A percentile compares a stretch with the other conserved stretches of the same genome.
These are phyloP conservation scores for Prinia subflava DNA, from an alignment of 2,113 vertebrate species.

Conservation along the genomic window DNA sequence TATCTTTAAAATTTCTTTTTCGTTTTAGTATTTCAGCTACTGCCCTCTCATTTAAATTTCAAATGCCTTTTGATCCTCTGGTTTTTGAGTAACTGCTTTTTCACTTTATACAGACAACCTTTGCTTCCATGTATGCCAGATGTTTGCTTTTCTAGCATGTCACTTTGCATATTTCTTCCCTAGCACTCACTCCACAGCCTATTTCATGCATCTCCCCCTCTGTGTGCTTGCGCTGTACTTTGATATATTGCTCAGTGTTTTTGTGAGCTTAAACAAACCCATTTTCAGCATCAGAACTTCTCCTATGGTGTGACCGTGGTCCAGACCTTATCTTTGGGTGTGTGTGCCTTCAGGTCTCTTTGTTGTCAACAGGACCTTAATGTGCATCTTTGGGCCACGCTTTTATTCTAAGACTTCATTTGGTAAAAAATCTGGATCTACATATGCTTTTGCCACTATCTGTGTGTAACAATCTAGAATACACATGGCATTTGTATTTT, in stretches of 20 bases:
- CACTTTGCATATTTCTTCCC: not conserved
- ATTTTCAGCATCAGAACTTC: not conserved
- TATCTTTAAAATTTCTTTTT: not conserved
- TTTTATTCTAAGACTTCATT: not conserved
- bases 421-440: not conserved
- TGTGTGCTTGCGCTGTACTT: not conserved
- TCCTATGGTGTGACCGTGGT: not conserved
- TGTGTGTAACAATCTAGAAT: not conserved
- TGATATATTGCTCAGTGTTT: not conserved
- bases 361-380: not conserved
- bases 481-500: not conserved
- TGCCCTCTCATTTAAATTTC: not conserved
- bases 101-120: not conserved
- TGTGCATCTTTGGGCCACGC: rapidly evolving
- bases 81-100: not conserved
- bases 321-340: not conserved
- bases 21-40: not conserved
- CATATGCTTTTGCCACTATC: not conserved
- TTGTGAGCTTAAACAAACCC: not conserved
- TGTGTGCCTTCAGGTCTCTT: not conserved
- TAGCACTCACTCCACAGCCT: not conserved
- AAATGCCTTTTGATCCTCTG: not conserved
- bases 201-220: not conserved
- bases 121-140: not conserved
- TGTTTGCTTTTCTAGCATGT: conserved; percentile 8